A percentile compares a stretch with the other conserved stretches of the same genome.
These are phyloP conservation scores for Nebria salina DNA, from an alignment of 2,888 invertebrate species.

Conservation along the genomic window DNA sequence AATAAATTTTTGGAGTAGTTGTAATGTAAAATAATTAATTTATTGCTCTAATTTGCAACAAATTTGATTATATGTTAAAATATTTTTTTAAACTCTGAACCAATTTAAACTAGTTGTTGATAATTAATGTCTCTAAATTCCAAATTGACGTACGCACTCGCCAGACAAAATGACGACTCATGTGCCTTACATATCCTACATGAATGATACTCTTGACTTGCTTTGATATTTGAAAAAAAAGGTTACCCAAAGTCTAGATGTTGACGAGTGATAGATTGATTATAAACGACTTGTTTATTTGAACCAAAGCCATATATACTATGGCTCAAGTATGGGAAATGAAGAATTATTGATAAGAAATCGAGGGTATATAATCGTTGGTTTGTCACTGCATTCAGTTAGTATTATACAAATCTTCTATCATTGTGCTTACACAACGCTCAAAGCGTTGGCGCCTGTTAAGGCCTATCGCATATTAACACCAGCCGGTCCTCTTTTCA, in stretches of 20 bases:
- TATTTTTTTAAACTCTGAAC: no score
- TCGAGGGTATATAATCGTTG: constrained; percentile 23
- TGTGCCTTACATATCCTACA: background rate
- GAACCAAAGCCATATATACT: background rate
- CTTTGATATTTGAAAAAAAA: constrained; percentile 28
- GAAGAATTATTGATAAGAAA: constrained; percentile 27
- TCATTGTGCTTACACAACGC: constrained; percentile 29
- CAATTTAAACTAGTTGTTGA: no score
- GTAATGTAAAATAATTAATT: no score
- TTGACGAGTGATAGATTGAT: constrained; percentile 19
- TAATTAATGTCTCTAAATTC: no score
- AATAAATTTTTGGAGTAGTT: no score
- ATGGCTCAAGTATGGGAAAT: constrained; percentile 5
- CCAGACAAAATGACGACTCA: background rate
- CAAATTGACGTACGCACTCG: background rate
- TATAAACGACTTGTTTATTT: constrained; percentile 1
- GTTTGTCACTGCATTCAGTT: background rate
- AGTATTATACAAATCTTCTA: constrained; percentile 40
- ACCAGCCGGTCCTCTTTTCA: constrained; percentile 49
- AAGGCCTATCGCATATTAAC: constrained; percentile 48
- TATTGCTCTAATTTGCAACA: no score
- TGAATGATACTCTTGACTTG: background rate
- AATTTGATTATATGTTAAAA: no score
- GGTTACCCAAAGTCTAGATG: constrained; percentile 44
- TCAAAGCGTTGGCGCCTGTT: constrained; percentile 48